phyloP scores from a whole-genome alignment of 2,888 invertebrate genomes.

The Liopterus haemorrhoidalis region DNA sequence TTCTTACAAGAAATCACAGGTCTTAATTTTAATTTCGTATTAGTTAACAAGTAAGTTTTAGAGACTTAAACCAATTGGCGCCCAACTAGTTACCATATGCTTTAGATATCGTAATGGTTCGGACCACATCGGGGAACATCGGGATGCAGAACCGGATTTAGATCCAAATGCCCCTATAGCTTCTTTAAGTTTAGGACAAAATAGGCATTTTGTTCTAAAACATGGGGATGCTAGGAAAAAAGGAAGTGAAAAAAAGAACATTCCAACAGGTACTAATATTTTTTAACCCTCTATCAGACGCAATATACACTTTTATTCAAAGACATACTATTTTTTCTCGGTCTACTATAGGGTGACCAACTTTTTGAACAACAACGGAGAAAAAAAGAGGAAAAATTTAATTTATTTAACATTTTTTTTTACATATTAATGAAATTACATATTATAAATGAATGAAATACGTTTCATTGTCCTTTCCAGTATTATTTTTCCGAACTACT shows the following conservation, averaged over 20 bases:
- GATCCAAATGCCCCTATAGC: slow-evolving; percentile 58
- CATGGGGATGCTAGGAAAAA: slow-evolving; percentile 54
- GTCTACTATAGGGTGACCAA: no score
- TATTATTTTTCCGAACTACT: no score
- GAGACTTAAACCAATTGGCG: slow-evolving; percentile 2
- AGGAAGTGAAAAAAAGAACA: slow-evolving; percentile 45
- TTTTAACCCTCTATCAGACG: background rate
- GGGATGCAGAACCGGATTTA: slow-evolving; percentile 64
- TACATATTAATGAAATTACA: no score
- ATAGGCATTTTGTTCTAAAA: slow-evolving; percentile 59
- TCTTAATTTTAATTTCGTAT: slow-evolving; percentile 58
- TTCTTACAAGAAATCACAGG: slow-evolving; percentile 50
- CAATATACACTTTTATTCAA: slow-evolving; percentile 13
- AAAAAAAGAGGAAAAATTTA: no score
- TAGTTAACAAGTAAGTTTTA: slow-evolving; percentile 58
- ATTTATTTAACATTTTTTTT: no score
- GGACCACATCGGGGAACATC: slow-evolving; percentile 67
- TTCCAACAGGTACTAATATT: slow-evolving; percentile 45
- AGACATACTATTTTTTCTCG: no score
- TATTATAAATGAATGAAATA: no score
- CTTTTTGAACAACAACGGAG: no score
- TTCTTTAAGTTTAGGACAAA: slow-evolving; percentile 61
- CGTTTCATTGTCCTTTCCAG: no score
- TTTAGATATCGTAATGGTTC: slow-evolving; percentile 61
- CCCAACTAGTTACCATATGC: slow-evolving; percentile 7